Evolutionary conservation across 2,113 vertebrate species (phyloP).

Genomic region (Chloebia gouldiae): DNA sequence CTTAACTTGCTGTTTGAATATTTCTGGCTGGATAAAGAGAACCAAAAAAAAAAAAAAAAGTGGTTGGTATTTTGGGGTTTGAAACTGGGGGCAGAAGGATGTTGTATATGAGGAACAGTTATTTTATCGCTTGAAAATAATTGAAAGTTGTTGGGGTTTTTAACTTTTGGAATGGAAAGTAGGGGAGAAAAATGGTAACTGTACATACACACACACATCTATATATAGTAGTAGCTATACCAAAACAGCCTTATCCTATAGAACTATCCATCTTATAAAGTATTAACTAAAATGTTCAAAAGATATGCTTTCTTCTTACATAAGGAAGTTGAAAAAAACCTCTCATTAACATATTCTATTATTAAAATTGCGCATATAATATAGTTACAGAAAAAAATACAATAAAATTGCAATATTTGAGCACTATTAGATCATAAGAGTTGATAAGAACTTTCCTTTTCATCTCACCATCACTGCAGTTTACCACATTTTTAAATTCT

Average conservation of each 20-base stretch:
- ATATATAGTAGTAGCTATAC: background rate
- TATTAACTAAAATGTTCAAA: background rate
- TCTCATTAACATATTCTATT: background rate
- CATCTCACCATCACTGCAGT: background rate
- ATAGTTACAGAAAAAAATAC: background rate
- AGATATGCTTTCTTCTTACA: background rate
- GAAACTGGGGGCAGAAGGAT: background rate
- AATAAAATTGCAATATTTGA: background rate
- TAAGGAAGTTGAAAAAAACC: background rate
- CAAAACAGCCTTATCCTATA: background rate
- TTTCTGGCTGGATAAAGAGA: background rate
- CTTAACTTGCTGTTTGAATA: background rate
- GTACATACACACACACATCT: background rate
- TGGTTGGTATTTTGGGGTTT: background rate
- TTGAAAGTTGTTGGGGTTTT: background rate
- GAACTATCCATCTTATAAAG: background rate
- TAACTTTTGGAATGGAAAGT: background rate
- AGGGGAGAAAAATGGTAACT: background rate
- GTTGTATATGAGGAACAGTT: background rate
- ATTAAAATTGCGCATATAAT: background rate
- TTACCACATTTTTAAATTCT: background rate
- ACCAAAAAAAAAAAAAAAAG: background rate
- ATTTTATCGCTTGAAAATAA: background rate
- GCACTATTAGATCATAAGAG: background rate
- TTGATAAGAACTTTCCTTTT: background rate